These are phyloP conservation scores for Macrocentrus cingulum DNA, from an alignment of 1,140 invertebrate species.

Conservation along the genomic window DNA sequence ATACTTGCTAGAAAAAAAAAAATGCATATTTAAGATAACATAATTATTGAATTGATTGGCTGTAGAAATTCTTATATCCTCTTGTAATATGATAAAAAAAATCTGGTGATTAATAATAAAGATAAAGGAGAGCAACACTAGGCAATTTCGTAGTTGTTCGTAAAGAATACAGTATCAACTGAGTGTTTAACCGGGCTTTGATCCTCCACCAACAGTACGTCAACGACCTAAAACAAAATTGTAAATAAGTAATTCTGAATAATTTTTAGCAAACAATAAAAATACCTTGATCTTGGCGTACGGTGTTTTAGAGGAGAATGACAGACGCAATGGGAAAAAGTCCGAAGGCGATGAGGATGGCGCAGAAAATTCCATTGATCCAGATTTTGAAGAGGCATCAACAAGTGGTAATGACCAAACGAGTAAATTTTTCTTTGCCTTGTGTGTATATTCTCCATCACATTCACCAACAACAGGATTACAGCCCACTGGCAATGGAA, in stretches of 20 bases:
- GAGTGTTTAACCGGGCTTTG: slow-evolving; percentile 83
- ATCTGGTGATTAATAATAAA: no score
- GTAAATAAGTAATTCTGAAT: slow-evolving; percentile 1
- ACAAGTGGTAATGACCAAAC: slow-evolving; percentile 89
- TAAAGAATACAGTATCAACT: slow-evolving; percentile 79
- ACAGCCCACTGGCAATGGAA: slow-evolving; percentile 83
- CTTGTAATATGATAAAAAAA: slow-evolving; percentile 1
- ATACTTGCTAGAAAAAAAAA: slow-evolving; percentile 9
- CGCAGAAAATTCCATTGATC: slow-evolving; percentile 88
- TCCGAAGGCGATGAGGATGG: slow-evolving; percentile 82
- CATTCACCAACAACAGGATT: slow-evolving; percentile 86
- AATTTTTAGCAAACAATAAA: slow-evolving; percentile 30
- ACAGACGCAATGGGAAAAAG: slow-evolving; percentile 92
- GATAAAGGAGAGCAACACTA: slow-evolving; percentile 51
- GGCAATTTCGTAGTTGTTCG: slow-evolving; percentile 94
- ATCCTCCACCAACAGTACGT: slow-evolving; percentile 80
- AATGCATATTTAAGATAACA: slow-evolving; percentile 8
- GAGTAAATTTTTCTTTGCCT: slow-evolving; percentile 79
- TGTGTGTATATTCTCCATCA: slow-evolving; percentile 90
- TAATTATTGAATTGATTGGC: background rate
- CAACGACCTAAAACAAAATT: slow-evolving; percentile 63
- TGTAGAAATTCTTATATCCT: background rate
- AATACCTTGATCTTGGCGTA: slow-evolving; percentile 81
- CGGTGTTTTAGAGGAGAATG: slow-evolving; percentile 83
- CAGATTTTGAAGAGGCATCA: slow-evolving; percentile 83